Base-by-base conservation (phyloP, 2,888 invertebrate genomes). In the Mythimna vitellina region DNA sequence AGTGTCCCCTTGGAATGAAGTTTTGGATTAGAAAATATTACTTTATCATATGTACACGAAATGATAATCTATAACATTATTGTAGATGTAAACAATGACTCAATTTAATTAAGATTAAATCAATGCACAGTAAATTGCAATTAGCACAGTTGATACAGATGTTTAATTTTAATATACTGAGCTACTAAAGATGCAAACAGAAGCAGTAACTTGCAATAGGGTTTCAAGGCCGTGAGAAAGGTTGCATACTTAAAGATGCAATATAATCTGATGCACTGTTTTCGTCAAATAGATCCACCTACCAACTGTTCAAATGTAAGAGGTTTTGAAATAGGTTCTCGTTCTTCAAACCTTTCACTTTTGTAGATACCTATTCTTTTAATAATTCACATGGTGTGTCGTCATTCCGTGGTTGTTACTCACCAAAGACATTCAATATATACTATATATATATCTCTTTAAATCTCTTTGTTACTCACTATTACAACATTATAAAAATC, bases 71-170 rank as follows among this genome's bases (percentile, higher is more conserved):
- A 3, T 29, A 29, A 35, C 35, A 35, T 35, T 35, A 35, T 35
- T 35, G 35, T 35, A 42, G 10, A 42, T 42, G 42, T 14, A 42
- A 42, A 42, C 42, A 14, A 42, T 65, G 7, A 32, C 17, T 25
- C 12, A 32, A 25, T 65, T 72, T 65, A 42, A 65, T 73, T n/a
- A 58, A 65, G 1, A 22, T 51, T 46, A 20, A 73, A 35, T 73
- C n/a, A 58, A 49, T 53, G 66, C 60, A 54, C 20, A 22, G 10
- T 46, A 7, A 73, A 73, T 73, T 38, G 2, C 29, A 54, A 49
- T 73, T 35, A 54, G 22, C 22, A 49, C 29, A 73, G 42, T 20
- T 64, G 35, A 49, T 20, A 62, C 1, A 46, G 29, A 57, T 29
- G n/a, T 49, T 29, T n/a, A 10, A 10, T 35, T 46, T 65, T 25